These are phyloP conservation scores for Lepilemur ruficaudatus DNA, from an alignment of 2,797 vertebrate genomes.

Conservation along the genomic window DNA sequence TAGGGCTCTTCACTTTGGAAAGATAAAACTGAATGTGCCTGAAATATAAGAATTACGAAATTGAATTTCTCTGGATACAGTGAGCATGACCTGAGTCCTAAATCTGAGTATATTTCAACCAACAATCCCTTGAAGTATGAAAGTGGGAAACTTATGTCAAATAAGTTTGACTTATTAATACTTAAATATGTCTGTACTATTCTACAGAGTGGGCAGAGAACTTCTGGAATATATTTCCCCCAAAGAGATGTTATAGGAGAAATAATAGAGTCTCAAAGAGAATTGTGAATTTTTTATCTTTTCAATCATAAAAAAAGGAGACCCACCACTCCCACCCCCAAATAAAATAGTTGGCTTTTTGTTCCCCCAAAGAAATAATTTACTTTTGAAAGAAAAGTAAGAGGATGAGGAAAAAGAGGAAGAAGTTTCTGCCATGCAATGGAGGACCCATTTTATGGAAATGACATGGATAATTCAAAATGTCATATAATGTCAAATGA, in stretches of 20 bases:
- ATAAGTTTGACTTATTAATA: background rate
- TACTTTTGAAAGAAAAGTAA: background rate
- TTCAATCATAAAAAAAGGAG: conserved; percentile 25
- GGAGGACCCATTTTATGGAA: background rate
- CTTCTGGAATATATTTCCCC: background rate
- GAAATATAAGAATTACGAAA: background rate
- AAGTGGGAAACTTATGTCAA: background rate
- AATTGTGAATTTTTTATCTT: background rate
- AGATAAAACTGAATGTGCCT: background rate
- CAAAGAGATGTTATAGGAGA: background rate
- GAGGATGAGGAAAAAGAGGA: background rate
- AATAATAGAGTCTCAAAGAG: background rate
- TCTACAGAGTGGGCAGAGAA: background rate
- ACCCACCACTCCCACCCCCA: background rate
- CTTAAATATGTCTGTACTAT: too few relatives aligned
- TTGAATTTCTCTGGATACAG: background rate
- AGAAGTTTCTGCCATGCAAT: background rate
- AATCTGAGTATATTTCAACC: background rate
- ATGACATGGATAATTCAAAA: background rate
- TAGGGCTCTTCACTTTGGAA: background rate
- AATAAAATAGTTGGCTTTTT: background rate
- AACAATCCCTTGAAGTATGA: background rate
- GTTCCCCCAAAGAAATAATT: background rate
- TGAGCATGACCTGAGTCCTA: background rate
- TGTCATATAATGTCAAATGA: background rate